Evolutionary conservation across 1,140 invertebrate genomes (phyloP).

Genomic region (Musca vetustissima): DNA sequence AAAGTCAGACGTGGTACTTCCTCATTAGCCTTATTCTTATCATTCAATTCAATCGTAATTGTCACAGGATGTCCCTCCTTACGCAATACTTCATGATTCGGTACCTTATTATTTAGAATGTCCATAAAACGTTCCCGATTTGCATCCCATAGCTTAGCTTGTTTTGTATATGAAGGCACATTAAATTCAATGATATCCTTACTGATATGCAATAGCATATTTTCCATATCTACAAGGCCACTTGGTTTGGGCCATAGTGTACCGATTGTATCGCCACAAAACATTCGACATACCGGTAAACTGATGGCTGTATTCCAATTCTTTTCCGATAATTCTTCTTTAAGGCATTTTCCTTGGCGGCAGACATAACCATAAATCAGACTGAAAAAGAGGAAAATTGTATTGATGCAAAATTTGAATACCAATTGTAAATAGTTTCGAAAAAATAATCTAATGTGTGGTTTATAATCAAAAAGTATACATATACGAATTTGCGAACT

Average conservation of each 20-base stretch:
- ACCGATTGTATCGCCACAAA: constrained; percentile 62
- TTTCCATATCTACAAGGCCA: constrained; percentile 62
- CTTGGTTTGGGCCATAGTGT: constrained; percentile 75
- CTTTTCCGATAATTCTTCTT: constrained; percentile 56
- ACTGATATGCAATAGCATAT: constrained; percentile 64
- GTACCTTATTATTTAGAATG: constrained; percentile 39
- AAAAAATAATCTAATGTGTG: too few relatives aligned
- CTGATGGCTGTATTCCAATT: constrained; percentile 59
- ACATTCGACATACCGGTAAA: constrained; percentile 65
- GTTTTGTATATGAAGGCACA: constrained; percentile 29
- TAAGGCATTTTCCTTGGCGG: constrained; percentile 59
- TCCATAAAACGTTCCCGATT: constrained; percentile 40
- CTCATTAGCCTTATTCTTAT: constrained; percentile 16
- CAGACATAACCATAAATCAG: constrained; percentile 62
- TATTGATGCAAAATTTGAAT: too few relatives aligned
- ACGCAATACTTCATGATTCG: constrained; percentile 34
- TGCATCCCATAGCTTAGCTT: constrained; percentile 39
- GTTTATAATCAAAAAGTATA: too few relatives aligned
- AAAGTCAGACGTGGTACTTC: constrained; percentile 56
- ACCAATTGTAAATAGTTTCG: too few relatives aligned
- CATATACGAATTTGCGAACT: too few relatives aligned
- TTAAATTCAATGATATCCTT: constrained; percentile 43
- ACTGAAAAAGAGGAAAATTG: constrained; percentile 31
- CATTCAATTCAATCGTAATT: constrained; percentile 45
- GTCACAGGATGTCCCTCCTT: constrained; percentile 41